phyloP scores from a whole-genome alignment of 2,797 vertebrate genomes.

The Cichlasoma orientale region DNA sequence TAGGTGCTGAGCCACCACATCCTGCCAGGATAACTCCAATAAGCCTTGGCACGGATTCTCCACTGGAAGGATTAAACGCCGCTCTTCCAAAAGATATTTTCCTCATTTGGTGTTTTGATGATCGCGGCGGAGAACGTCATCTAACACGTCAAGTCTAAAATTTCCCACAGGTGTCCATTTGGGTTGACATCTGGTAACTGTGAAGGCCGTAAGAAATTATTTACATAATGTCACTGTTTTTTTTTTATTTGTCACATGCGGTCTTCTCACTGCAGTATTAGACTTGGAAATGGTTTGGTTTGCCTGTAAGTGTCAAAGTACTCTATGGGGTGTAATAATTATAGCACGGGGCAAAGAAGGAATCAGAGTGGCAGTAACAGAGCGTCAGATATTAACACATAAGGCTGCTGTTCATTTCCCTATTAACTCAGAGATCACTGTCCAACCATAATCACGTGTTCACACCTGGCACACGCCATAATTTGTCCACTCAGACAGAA shows the following conservation, averaged over 20 bases:
- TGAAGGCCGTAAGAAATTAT: background rate
- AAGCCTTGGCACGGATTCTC: background rate
- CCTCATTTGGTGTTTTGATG: slow-evolving; percentile 7
- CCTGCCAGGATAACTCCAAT: slow-evolving; percentile 1
- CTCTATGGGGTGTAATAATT: background rate
- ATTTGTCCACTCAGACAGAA: background rate
- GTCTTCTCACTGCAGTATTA: background rate
- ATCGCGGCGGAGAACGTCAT: background rate
- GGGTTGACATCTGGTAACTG: background rate
- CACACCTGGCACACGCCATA: background rate
- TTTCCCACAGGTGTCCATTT: background rate
- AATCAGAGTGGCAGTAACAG: background rate
- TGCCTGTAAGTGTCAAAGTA: background rate
- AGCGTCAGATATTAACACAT: background rate
- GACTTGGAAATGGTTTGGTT: background rate
- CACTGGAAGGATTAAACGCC: background rate
- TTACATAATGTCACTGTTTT: background rate
- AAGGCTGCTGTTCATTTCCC: background rate
- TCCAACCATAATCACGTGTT: background rate
- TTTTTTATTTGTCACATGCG: background rate
- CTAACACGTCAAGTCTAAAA: background rate
- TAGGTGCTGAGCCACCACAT: slow-evolving; percentile 7
- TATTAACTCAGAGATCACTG: background rate
- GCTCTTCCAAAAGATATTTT: background rate
- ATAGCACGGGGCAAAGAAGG: background rate